phyloP scores from a whole-genome alignment of 2,113 vertebrate species.

The Perognathus longimembris region DNA sequence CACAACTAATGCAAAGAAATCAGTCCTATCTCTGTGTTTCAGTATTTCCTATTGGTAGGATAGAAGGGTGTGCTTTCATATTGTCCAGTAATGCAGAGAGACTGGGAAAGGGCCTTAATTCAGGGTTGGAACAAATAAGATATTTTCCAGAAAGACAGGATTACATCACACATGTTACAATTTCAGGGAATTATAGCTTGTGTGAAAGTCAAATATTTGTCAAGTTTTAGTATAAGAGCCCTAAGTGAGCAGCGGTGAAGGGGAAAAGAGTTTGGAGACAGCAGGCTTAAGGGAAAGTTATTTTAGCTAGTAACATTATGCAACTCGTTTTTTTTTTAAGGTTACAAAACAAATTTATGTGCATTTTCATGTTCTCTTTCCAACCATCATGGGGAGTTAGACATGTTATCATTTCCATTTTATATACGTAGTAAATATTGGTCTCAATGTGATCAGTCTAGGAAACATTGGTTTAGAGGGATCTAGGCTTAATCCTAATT shows the following conservation, averaged over 20 bases:
- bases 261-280: background rate
- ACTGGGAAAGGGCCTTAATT: slow-evolving; percentile 43
- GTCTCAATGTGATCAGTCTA: background rate
- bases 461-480: background rate
- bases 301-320: background rate
- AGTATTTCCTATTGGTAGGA: slow-evolving; percentile 53
- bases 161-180: background rate
- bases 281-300: background rate
- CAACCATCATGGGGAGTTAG: background rate
- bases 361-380: background rate
- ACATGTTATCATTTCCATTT: background rate
- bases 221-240: background rate
- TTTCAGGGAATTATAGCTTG: slow-evolving; percentile 7
- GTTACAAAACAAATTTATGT: background rate
- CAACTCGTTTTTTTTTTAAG: background rate
- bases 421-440: background rate
- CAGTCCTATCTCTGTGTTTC: slow-evolving; percentile 53
- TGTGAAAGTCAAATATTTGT: slow-evolving; percentile 35
- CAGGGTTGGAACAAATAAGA: slow-evolving; percentile 22
- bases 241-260: background rate
- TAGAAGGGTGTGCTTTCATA: slow-evolving; percentile 52
- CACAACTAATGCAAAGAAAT: slow-evolving; percentile 70
- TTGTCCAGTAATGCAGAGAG: slow-evolving; percentile 12
- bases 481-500: background rate
- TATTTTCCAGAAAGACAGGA: slow-evolving; percentile 20